Base-by-base conservation (phyloP, 2,888 invertebrate species). In the Lycophotia porphyrea region DNA sequence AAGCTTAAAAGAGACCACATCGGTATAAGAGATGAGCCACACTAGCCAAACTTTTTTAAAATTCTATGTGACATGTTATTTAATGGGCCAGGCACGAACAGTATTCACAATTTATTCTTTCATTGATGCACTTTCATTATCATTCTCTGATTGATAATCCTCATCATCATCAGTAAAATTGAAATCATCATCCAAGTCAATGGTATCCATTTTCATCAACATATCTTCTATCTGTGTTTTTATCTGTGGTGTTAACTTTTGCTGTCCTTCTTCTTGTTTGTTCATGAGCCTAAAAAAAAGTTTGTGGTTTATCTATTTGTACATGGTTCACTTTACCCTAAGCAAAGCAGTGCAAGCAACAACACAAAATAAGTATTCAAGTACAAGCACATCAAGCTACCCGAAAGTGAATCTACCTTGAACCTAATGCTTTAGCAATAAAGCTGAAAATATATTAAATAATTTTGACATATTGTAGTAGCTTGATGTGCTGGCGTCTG, bases 241-340 rank as follows among this genome's bases (percentile, higher is more conserved):
- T 34, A 92, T 79, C 78, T 91, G 92, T 72, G 91, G 85, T 76
- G 91, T 89, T 70, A 91, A 72, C 88, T 91, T 84, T 92, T 94
- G 87, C 92, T 95, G 80, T 90, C 94, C 92, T 90, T 95, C 90
- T 90, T 95, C 96, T 96, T 97, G 91, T 90, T 94, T 94, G 78
- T 93, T 94, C 67, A 96, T 87, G 61, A 91, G 91, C 86, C 95
- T 96, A 89, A 44, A 94, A 82, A 27, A 27, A 36, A n/a, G 15
- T 1, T 47, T 0, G 1, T 5, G 27, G 5, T 18, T 3, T 39
- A 47, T 47, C 13, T 44, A 13, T n/a, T 24, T 27, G 24, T 21
- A 49, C 1, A 24, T 58, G 4, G 1, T 72, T 39, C 21, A 71
- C 9, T 66, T 34, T 8, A 39, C 4, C 8, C 39, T 18, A 34